Evolutionary conservation across 2,888 invertebrate genomes (phyloP), one percentile per base, ranked within the genome.

Genomic region (Stenichneumon culpator): DNA sequence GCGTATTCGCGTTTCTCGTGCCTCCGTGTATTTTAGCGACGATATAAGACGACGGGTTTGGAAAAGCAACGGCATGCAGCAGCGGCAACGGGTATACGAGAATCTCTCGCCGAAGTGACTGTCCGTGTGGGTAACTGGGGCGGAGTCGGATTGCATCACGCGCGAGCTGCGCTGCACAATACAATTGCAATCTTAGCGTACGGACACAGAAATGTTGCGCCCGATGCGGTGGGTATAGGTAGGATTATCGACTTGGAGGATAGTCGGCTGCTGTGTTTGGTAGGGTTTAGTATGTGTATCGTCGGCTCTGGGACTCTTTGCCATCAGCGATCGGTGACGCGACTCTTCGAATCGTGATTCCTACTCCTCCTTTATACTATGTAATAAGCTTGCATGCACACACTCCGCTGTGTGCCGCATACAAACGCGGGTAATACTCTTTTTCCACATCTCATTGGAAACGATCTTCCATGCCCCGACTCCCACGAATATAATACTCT

Each of bases 111-210:
- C 74, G 67, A 57, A 79, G 84, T 72, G 70, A 52, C 65, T 50
- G 70, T 69, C 65, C 78, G 88, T 87, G 88, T 87, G 87, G 89
- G 91, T 90, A 90, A 89, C 91, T 91, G 89, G 91, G 91, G 91
- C 91, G 91, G 90, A 91, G 91, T 90, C 88, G 86, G 85, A 69
- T 86, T 83, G 81, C 83, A 79, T 83, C 83, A 87, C 81, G 69
- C 67, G 75, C 79, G 83, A 72, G 78, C 70, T 82, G 74, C 52
- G 52, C 65, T 79, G 14, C 44, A 57, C 81, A 75, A 82, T 84
- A 85, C 77, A 70, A 77, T 57, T 39, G 14, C 57, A 69, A 67
- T 75, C 73, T 74, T 67, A 74, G n/a, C 39, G 57, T 57, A 52
- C 69, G 39, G 69, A 47, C 50, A 69, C 47, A 67, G 36, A 72